Conservation (phyloP, 1,140 invertebrate genomes). For the Cotesia vestalis region DNA sequence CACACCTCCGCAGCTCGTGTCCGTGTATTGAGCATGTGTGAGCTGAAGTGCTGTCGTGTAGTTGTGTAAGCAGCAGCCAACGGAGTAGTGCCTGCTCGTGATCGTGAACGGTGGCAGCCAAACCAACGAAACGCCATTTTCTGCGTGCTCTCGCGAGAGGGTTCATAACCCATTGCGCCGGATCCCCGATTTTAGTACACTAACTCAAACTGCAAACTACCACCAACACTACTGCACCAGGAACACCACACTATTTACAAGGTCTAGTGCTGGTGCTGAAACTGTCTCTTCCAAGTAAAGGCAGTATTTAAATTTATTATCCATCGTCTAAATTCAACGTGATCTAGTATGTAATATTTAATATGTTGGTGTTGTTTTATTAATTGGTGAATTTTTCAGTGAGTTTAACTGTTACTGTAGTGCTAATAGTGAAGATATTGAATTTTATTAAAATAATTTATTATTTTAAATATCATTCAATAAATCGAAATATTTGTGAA, state of each 20-base stretch:
- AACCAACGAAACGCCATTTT: conserved; percentile 45
- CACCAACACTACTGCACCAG: neutral
- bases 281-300: neutral
- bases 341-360: too few species aligned
- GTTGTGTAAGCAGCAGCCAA: conserved; percentile 21
- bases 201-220: neutral
- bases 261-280: neutral
- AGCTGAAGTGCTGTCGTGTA: neutral
- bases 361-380: too few species aligned
- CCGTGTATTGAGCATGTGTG: neutral
- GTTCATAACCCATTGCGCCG: conserved; percentile 26
- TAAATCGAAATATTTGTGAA: conserved; percentile 2
- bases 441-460: too few species aligned
- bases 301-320: too few species aligned
- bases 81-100: conserved; percentile 5
- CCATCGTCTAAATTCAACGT: neutral
- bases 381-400: too few species aligned
- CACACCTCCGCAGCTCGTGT: neutral
- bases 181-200: neutral
- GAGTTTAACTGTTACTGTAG: too few species aligned
- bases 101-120: conserved; percentile 17
- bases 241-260: neutral
- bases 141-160: conserved; percentile 29
- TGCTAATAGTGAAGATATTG: too few species aligned
- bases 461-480: neutral